phyloP scores from a whole-genome alignment of 2,888 invertebrate species.

The Electrophaes corylata region DNA sequence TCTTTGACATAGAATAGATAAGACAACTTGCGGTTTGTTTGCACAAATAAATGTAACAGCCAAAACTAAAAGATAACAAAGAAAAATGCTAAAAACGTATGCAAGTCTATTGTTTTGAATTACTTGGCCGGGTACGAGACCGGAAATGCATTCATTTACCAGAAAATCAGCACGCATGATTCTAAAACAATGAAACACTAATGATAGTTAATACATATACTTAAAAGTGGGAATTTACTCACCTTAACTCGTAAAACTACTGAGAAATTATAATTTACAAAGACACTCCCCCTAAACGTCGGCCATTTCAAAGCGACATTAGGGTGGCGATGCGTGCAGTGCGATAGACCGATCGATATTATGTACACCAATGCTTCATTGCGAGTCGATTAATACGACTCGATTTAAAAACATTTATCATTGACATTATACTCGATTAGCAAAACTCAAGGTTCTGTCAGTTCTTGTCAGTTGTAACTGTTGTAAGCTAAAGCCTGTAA shows the following conservation, averaged over 20 bases:
- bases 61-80: slow-evolving; percentile 28
- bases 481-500: no score
- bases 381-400: slow-evolving; percentile 28
- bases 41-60: slow-evolving; percentile 5
- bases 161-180: slow-evolving; percentile 13
- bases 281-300: slow-evolving; percentile 83
- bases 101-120: slow-evolving; percentile 80
- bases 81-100: slow-evolving; percentile 50
- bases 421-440: neutral
- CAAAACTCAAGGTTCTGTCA: no score
- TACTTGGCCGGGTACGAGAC: slow-evolving; percentile 69
- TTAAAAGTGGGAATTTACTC: slow-evolving; percentile 46
- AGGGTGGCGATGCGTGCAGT: slow-evolving; percentile 37
- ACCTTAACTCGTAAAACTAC: slow-evolving; percentile 65
- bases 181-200: neutral
- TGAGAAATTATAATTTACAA: slow-evolving; percentile 66
- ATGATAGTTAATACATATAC: slow-evolving; percentile 7
- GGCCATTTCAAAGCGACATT: slow-evolving; percentile 81
- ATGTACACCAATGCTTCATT: neutral
- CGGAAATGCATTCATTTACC: slow-evolving; percentile 63
- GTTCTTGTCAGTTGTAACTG: no score
- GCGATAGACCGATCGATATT: slow-evolving; percentile 59
- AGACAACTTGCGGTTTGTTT: neutral
- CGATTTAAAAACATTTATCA: neutral
- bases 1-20: slow-evolving; percentile 8